Base-by-base conservation (phyloP, 2,888 invertebrate genomes). In the Biston betularia region DNA sequence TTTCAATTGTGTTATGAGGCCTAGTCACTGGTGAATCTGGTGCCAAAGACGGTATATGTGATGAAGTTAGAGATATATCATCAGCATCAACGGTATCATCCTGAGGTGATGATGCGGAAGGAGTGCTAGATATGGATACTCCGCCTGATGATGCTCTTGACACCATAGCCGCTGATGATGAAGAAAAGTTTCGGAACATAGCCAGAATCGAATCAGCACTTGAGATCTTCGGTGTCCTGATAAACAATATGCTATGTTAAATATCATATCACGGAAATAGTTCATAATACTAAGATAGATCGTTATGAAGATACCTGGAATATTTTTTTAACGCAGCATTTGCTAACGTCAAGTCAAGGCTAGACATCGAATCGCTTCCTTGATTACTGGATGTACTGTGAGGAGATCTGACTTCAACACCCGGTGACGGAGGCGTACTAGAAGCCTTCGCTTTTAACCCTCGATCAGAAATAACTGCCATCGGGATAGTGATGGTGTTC, bases 171-270 rank as follows among this genome's bases (percentile, higher is more conserved):
- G 95, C 95, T 65, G 94, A 95, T 57, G 95, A 95, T 24, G 96
- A 95, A 15, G 96, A 95, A 82, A 96, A 96, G 81, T 96, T 96
- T 63, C 96, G 93, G 83, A 97, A 96, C 96, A 97, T 97, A 10
- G 97, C 96, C 69, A 97, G 87, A 72, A 97, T 96, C 0, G 97
- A 97, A 86, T 97, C 97, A 10, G 97, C 97, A 80, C 96, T 96
- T 38, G 96, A 95, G 57, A 96, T 96, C 86, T 96, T 96, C 73
- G 95, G 94, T 54, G 94, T 89, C 77, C 93, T 90, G 79, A 79
- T 88, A 83, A 73, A 40, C 4, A 8, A 38, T 15, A 38, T 6
- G 14, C 34, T 38, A 11, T 15, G 15, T 6, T 15, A 11, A 53
- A 4, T 15, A 1, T 4, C n/a, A 35, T 4, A n/a, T 40, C 15